phyloP scores from a whole-genome alignment of 2,113 vertebrate genomes.

The Gila orcuttii region DNA sequence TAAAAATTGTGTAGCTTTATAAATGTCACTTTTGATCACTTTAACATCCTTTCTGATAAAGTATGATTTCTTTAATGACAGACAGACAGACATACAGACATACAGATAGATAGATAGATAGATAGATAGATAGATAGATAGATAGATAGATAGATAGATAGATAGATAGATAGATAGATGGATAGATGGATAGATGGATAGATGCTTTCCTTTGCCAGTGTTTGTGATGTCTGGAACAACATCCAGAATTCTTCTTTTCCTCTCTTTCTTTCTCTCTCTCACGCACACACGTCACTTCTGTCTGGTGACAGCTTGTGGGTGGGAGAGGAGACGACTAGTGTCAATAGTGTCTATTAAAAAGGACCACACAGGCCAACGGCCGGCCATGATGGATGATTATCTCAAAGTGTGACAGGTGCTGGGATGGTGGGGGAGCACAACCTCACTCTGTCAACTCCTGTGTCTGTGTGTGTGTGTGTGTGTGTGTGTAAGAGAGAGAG shows the following conservation, averaged over 20 bases:
- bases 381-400: conserved; percentile 94
- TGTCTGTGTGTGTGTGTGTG: not conserved
- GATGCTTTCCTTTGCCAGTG: not conserved
- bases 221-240: conserved; percentile 19
- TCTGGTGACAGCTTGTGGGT: conserved; percentile 86
- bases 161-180: too few species aligned
- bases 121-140: too few species aligned
- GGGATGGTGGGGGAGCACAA: conserved; percentile 74
- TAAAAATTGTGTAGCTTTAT: too few species aligned
- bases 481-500: too few species aligned
- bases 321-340: conserved; percentile 90
- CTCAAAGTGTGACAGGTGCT: conserved; percentile 90
- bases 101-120: too few species aligned
- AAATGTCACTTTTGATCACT: too few species aligned
- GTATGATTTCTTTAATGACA: too few species aligned
- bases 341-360: conserved; percentile 93
- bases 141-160: too few species aligned
- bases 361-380: conserved; percentile 92
- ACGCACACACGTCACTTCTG: conserved; percentile 39
- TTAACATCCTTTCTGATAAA: too few species aligned
- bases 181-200: too few species aligned
- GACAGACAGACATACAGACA: too few species aligned
- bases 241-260: conserved; percentile 25
- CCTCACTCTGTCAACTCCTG: conserved; percentile 51
- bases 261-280: conserved; percentile 30